Evolutionary conservation across 1,140 invertebrate species (phyloP), one percentile per base, ranked within the genome.

Genomic region (Drosophila yakuba): DNA sequence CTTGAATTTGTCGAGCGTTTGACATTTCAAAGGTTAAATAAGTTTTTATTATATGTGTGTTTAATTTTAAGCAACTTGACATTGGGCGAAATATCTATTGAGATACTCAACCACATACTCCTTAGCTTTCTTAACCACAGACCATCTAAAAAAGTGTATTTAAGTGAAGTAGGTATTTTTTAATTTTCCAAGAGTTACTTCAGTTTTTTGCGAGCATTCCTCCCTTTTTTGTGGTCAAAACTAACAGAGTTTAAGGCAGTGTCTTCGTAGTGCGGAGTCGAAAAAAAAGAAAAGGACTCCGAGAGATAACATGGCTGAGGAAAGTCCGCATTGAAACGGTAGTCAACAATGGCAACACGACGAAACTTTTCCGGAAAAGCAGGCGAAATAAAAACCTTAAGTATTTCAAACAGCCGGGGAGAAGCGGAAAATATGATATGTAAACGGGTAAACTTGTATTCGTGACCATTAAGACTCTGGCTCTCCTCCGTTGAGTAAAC

Each of bases 351-450:
- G 66, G 55, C 64, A 74, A 66, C 59, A 85, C 64, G 55, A 56
- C 74, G 7, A 59, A 69, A 86, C 67, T 57, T 86, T 83, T 86
- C n/a, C 71, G 66, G 71, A 55, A 81, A 78, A 78, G 61, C 60
- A 80, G 78, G 62, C 69, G 64, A 80, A 86, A 86, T 83, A 89
- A 88, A 86, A 88, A 82, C 83, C 69, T 68, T 64, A 83, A 76
- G 75, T 76, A 78, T 88, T 88, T 79, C 60, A 69, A 78, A 78
- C 54, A 25, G 35, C 38, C 54, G 1, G 43, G 12, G 35, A 36
- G 35, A 43, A 55, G 44, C 14, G 57, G 56, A 76, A 69, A 76
- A 73, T 47, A 74, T 56, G 77, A 78, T 68, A 66, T 63, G 67
- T 52, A 62, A 77, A 74, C 60, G 52, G 64, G 61, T 38, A 54